Evolutionary conservation across 2,113 vertebrate species (phyloP), one percentile per base, ranked within the genome.

Genomic region (Talpa occidentalis): DNA sequence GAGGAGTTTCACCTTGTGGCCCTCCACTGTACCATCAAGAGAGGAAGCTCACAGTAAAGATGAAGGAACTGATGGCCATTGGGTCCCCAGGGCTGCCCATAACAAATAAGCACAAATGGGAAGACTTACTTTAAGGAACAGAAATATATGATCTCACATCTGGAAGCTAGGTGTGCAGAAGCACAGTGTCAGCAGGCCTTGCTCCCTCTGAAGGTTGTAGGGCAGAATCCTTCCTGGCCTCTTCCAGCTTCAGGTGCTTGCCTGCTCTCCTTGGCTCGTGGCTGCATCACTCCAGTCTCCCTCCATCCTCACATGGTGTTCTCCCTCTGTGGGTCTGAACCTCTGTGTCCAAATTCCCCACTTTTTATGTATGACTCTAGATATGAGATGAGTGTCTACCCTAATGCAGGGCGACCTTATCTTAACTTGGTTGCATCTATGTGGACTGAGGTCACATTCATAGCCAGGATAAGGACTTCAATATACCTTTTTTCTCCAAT

Each of bases 181-280:
- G 17, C 47, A 16, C 4, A 32, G 49, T 28, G 21, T 42, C 3
- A 0, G 49, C 40, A 24, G 56, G 24, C 72, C 4, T 2, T 3
- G 24, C 60, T 16, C 52, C 62, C n/a, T 42, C 52, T 17, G 28
- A 60, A 30, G 35, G n/a, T 26, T 12, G 52, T 5, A 14, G n/a
- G 26, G n/a, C 19, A 59, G 28, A 28, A 5, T 11, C 4, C 5
- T 3, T 44, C 52, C 37, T 30, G 19, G 22, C 24, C 40, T 21
- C 32, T 14, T 35, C 47, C 62, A n/a, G 74, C 30, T 44, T 11
- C 37, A 12, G 44, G 24, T 5, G 30, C 66, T 28, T 30, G 24
- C 47, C 4, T 0, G 35, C 66, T 0, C 4, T 56, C 7, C 7
- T 42, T 1, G 32, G 15, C 8, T 0, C 24, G 0, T 2, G n/a